A percentile compares a stretch with the other conserved stretches of the same genome.
These are phyloP conservation scores for Alaudala cheleensis DNA, from an alignment of 2,113 vertebrate species.

Conservation along the genomic window DNA sequence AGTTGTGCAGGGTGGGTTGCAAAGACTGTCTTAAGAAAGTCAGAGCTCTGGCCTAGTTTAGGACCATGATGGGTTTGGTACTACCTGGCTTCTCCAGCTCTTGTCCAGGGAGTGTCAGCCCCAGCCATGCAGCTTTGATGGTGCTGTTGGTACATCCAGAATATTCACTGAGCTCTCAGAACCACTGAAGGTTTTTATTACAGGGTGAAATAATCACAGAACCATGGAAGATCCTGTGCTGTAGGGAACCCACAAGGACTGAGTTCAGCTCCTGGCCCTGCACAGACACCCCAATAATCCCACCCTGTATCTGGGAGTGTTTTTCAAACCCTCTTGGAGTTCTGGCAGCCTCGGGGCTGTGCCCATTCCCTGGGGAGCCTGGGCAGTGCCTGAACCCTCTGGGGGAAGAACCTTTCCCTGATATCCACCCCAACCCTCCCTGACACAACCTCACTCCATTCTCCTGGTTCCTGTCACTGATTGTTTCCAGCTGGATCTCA, in stretches of 20 bases:
- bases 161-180: not conserved
- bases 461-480: not conserved
- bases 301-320: fast-evolving
- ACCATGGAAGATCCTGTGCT: not conserved
- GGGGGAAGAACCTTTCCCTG: not conserved
- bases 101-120: not conserved
- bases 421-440: too few relatives aligned
- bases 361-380: not conserved
- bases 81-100: not conserved
- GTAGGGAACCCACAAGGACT: not conserved
- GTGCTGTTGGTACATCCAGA: not conserved
- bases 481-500: not conserved
- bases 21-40: not conserved
- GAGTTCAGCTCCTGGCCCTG: not conserved
- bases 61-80: not conserved
- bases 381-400: not conserved
- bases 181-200: not conserved
- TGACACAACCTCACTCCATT: fast-evolving
- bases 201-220: not conserved
- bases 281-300: not conserved
- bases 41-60: not conserved
- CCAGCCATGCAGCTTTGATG: not conserved
- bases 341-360: fast-evolving
- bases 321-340: not conserved
- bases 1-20: not conserved